Evolutionary conservation across 1,140 invertebrate genomes (phyloP).

Genomic region (Thaumetopoea pityocampa): DNA sequence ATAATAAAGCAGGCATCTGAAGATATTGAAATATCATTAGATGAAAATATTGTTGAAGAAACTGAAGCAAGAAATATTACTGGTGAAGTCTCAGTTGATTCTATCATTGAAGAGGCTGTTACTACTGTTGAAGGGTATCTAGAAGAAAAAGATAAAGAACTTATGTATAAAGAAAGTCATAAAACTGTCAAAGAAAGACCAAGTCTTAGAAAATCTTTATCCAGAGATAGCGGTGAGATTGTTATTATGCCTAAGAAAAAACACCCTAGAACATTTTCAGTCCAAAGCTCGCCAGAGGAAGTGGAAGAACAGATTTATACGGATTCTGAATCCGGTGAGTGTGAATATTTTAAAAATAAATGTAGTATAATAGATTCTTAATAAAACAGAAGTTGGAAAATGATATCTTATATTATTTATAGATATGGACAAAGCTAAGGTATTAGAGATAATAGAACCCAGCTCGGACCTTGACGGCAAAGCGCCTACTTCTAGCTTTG

Average conservation of each 20-base stretch:
- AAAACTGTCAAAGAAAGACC: slow-evolving; percentile 51
- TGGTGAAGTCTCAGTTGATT: slow-evolving; percentile 59
- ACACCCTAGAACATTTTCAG: slow-evolving; percentile 66
- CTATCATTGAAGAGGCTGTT: slow-evolving; percentile 65
- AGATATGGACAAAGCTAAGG: slow-evolving; percentile 75
- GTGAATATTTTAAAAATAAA: too few species aligned
- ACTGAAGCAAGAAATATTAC: slow-evolving; percentile 36
- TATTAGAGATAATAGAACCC: slow-evolving; percentile 74
- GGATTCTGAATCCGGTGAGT: slow-evolving; percentile 72
- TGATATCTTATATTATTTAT: slow-evolving; percentile 23
- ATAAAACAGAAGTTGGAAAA: too few species aligned
- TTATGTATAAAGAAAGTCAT: slow-evolving; percentile 38
- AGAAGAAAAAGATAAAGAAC: slow-evolving; percentile 44
- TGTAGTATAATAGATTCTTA: too few species aligned
- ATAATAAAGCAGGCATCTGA: slow-evolving; percentile 71
- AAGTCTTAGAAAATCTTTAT: slow-evolving; percentile 58
- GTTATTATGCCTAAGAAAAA: slow-evolving; percentile 68
- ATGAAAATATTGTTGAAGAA: slow-evolving; percentile 43
- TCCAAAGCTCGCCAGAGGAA: slow-evolving; percentile 74
- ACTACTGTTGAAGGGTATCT: slow-evolving; percentile 59
- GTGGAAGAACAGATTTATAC: slow-evolving; percentile 75
- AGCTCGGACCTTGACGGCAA: slow-evolving; percentile 64
- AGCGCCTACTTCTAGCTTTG: slow-evolving; percentile 59
- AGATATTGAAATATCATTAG: slow-evolving; percentile 59
- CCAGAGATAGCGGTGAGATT: slow-evolving; percentile 65